Conservation (phyloP, 2,888 invertebrate species). For the Melolontha melolontha region DNA sequence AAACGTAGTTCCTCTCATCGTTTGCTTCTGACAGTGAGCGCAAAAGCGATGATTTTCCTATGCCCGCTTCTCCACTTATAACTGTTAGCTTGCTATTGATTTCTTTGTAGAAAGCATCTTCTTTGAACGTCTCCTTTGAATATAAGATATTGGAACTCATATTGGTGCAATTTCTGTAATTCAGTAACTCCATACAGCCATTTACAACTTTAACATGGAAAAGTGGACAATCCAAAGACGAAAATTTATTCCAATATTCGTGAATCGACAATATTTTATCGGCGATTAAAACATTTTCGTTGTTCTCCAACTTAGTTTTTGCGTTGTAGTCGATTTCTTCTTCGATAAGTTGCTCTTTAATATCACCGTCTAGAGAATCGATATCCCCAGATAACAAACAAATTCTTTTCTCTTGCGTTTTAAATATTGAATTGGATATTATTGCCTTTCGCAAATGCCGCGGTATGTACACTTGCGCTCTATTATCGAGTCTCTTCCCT, state of each 20-base stretch:
- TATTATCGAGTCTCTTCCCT: not conserved
- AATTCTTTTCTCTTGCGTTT: conserved; percentile 1
- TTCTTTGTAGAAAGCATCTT: conserved; percentile 12
- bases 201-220: conserved; percentile 10
- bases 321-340: not conserved
- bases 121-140: conserved; percentile 1
- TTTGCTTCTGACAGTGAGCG: conserved; percentile 2
- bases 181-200: conserved; percentile 10
- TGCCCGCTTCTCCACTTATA: conserved; percentile 17
- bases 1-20: not conserved
- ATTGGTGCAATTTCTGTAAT: conserved; percentile 1
- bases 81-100: not conserved
- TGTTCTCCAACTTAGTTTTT: not conserved
- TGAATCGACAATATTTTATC: not conserved
- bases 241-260: conserved; percentile 7
- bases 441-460: conserved; percentile 3
- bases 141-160: conserved; percentile 2
- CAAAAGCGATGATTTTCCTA: conserved; percentile 20
- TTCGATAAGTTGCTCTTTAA: conserved; percentile 3
- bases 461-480: not conserved
- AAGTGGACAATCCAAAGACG: not conserved
- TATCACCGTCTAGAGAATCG: not conserved
- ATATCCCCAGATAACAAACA: conserved; percentile 12
- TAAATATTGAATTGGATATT: not conserved
- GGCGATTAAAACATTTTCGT: not conserved